These are phyloP conservation scores for Pedicia rivosa DNA, from an alignment of 2,888 invertebrate genomes.

Conservation along the genomic window DNA sequence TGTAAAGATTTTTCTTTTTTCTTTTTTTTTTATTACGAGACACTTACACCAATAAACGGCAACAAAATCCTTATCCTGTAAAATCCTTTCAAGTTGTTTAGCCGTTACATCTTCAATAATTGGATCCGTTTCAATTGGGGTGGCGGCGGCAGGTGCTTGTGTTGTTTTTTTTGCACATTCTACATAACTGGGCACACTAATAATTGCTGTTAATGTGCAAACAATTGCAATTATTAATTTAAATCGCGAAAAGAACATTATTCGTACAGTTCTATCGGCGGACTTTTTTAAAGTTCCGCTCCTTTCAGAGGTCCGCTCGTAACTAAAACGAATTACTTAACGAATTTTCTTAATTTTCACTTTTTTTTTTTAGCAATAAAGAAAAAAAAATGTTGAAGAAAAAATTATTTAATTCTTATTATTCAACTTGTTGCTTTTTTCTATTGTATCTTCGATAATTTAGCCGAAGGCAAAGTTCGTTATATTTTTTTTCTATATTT, in stretches of 20 bases:
- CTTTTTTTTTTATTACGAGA: neutral
- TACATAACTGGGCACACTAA: slow-evolving; percentile 29
- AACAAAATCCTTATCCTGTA: slow-evolving; percentile 84
- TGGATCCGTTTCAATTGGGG: slow-evolving; percentile 41
- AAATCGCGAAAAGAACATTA: slow-evolving; percentile 30
- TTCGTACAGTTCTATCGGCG: slow-evolving; percentile 26
- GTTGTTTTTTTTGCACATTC: slow-evolving; percentile 28
- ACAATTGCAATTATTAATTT: slow-evolving; percentile 28
- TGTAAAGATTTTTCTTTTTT: too few species aligned
- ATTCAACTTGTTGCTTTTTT: too few species aligned
- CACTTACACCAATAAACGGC: slow-evolving; percentile 95
- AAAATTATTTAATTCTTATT: too few species aligned
- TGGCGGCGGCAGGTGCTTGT: slow-evolving; percentile 25
- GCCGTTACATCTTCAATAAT: slow-evolving; percentile 88
- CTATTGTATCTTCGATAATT: too few species aligned
- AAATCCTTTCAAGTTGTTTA: slow-evolving; percentile 78
- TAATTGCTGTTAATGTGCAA: slow-evolving; percentile 28
- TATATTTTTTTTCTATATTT: too few species aligned
- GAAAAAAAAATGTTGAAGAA: too few species aligned
- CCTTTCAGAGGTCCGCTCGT: slow-evolving; percentile 34
- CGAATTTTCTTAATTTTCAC: too few species aligned
- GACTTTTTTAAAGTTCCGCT: slow-evolving; percentile 30
- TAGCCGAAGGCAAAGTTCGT: too few species aligned
- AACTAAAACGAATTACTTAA: too few species aligned
- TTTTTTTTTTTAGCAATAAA: too few species aligned